Percentiles rank a stretch among this genome's conserved stretches.
These are phyloP conservation scores for Cercopithecus mitis DNA, from an alignment of 2,797 vertebrate species.

Conservation along the genomic window DNA sequence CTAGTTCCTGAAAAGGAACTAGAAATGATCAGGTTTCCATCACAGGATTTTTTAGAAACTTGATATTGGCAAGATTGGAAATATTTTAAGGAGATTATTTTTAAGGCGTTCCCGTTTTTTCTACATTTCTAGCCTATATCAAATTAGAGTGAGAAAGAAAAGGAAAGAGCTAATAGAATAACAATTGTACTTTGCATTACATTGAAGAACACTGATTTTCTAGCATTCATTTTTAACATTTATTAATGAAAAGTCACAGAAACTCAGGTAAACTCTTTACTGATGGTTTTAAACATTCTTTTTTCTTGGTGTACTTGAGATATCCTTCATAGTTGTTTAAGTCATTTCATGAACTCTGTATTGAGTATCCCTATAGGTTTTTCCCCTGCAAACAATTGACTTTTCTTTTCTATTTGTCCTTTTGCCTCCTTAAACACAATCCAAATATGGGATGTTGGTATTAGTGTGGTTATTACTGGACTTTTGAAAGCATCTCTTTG, in stretches of 20 bases:
- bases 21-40: conserved; percentile 7
- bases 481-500: conserved; percentile 29
- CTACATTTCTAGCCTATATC: neutral
- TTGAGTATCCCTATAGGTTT: neutral
- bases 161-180: neutral
- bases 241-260: conserved; percentile 8
- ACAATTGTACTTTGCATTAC: neutral
- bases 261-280: neutral
- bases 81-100: conserved; percentile 52
- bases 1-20: neutral
- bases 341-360: neutral
- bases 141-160: neutral
- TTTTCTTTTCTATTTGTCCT: neutral
- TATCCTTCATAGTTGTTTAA: neutral
- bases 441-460: neutral
- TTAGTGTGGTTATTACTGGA: neutral
- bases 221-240: neutral
- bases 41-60: conserved; percentile 51
- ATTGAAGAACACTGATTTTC: neutral
- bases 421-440: conserved; percentile 1
- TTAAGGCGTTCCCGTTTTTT: neutral
- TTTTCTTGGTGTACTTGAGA: neutral
- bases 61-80: conserved; percentile 44
- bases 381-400: neutral
- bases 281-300: neutral